Evolutionary conservation across 1,140 invertebrate species (phyloP).

Genomic region (Zaprionus nigranus): DNA sequence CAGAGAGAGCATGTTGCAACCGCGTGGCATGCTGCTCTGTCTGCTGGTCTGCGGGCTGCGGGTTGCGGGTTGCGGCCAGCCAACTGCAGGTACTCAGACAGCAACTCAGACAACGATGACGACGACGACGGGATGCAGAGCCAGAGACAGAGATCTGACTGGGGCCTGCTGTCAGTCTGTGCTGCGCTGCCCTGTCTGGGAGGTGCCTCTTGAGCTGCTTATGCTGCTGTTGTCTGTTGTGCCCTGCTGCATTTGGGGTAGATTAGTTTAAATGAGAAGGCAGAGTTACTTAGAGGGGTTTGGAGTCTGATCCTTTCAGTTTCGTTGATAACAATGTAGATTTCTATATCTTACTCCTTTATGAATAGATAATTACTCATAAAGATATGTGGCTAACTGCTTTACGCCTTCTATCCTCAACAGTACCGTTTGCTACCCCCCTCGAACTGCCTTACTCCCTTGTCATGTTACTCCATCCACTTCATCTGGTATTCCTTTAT

Average conservation of each 20-base stretch:
- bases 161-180: slow-evolving; percentile 34
- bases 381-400: too few species aligned
- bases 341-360: too few species aligned
- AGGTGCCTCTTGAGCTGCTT: slow-evolving; percentile 18
- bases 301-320: background rate
- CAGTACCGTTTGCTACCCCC: too few species aligned
- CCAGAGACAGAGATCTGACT: slow-evolving; percentile 29
- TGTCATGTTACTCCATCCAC: background rate
- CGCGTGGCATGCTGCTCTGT: slow-evolving; percentile 19
- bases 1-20: slow-evolving; percentile 48
- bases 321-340: too few species aligned
- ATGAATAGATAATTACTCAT: too few species aligned
- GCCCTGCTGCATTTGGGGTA: background rate
- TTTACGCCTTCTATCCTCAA: too few species aligned
- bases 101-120: slow-evolving; percentile 7
- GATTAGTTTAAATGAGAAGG: background rate
- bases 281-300: background rate
- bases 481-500: too few species aligned
- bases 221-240: background rate
- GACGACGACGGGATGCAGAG: slow-evolving; percentile 16
- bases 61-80: slow-evolving; percentile 22
- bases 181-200: slow-evolving; percentile 16
- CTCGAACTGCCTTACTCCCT: background rate
- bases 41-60: slow-evolving; percentile 4
- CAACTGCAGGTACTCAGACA: slow-evolving; percentile 22